Conservation (phyloP, 2,797 vertebrate species). For the Oreochromis mossambicus region DNA sequence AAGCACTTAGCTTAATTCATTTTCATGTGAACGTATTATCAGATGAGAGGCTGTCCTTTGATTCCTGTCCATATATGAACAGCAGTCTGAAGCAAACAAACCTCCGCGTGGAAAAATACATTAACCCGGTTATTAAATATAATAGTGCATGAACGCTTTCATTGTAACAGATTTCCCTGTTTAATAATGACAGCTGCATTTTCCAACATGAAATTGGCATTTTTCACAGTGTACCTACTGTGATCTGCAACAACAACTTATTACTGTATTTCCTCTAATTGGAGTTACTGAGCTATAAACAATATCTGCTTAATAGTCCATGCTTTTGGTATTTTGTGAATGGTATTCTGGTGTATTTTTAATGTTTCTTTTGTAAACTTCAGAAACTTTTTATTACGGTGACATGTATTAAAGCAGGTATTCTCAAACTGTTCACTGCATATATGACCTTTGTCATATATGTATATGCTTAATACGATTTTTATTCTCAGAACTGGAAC, state of each 20-base stretch:
- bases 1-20: neutral
- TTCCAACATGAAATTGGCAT: neutral
- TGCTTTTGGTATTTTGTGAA: neutral
- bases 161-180: neutral
- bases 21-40: accelerated
- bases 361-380: neutral
- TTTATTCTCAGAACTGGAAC: neutral
- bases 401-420: neutral
- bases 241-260: neutral
- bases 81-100: neutral
- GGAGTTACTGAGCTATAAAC: neutral
- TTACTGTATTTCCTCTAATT: neutral
- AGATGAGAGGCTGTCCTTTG: neutral
- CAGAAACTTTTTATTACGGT: neutral
- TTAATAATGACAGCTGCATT: neutral
- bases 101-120: neutral
- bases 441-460: neutral
- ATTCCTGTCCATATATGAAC: neutral
- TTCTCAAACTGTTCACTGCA: neutral
- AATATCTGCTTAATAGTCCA: neutral
- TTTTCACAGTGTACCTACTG: neutral
- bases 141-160: neutral
- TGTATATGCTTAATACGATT: neutral
- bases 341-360: neutral
- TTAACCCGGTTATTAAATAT: neutral